A percentile compares a stretch with the other conserved stretches of the same genome.
phyloP scores from a whole-genome alignment of 2,797 vertebrate species.

The Columba guinea region DNA sequence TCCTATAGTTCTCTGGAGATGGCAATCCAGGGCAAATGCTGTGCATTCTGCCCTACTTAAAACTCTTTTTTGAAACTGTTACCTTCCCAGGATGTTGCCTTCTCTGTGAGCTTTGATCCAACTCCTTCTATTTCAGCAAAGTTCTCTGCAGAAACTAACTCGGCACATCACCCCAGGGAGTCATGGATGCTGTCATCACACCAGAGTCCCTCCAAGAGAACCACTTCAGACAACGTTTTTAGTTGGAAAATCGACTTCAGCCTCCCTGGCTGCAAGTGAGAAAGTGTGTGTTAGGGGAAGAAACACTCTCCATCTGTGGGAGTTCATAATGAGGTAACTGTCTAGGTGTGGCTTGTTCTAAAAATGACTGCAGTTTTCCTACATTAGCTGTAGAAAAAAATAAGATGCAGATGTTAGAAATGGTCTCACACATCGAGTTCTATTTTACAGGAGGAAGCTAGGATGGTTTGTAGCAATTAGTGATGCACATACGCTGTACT shows the following conservation, averaged over 20 bases:
- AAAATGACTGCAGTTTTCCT: not conserved
- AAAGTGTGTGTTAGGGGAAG: not conserved
- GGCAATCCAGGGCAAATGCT: not conserved
- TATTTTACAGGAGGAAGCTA: not conserved
- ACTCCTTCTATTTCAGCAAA: not conserved
- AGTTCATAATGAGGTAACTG: not conserved
- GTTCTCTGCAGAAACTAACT: not conserved
- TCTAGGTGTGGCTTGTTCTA: not conserved
- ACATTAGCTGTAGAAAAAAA: not conserved
- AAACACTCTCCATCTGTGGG: not conserved
- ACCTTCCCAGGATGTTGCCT: not conserved
- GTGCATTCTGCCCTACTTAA: not conserved
- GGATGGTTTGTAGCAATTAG: not conserved
- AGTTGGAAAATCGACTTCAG: not conserved
- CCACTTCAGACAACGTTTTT: not conserved
- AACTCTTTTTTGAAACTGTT: not conserved
- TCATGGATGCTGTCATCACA: not conserved
- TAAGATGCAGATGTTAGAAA: not conserved
- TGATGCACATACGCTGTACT: not conserved
- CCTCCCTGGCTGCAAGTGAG: not conserved
- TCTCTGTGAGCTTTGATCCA: not conserved
- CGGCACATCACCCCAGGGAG: not conserved
- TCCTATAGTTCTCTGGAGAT: not conserved
- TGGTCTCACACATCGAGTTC: not conserved
- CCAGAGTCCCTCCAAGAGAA: not conserved